These are phyloP conservation scores for Sterrhoptilus dennistouni DNA, from an alignment of 2,113 vertebrate genomes.

Conservation along the genomic window DNA sequence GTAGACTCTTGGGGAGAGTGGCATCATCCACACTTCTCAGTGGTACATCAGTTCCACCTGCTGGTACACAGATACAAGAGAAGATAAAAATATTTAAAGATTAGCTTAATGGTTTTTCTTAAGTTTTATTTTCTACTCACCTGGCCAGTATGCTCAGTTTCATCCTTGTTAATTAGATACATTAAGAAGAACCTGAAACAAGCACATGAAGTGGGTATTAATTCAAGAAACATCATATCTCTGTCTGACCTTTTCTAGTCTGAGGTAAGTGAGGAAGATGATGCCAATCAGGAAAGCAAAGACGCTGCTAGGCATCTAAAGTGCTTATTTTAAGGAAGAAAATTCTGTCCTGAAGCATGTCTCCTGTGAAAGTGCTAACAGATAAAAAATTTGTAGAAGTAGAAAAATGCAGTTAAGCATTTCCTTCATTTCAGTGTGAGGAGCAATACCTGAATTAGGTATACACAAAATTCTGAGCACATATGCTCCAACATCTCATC, in stretches of 20 bases:
- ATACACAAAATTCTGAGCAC: background rate
- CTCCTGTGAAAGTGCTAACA: background rate
- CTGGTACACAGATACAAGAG: background rate
- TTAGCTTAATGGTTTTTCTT: background rate
- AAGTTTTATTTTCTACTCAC: conserved; percentile 47
- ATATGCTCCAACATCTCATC: background rate
- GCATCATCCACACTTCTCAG: background rate
- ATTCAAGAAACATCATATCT: background rate
- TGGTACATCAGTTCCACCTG: conserved; percentile 40
- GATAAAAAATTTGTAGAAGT: background rate
- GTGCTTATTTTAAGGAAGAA: background rate
- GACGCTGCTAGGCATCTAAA: background rate
- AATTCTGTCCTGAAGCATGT: background rate
- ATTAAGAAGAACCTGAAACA: conserved; percentile 94
- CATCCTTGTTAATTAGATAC: conserved; percentile 99
- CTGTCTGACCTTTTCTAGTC: background rate
- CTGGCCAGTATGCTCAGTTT: conserved; percentile 98
- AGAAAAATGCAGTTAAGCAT: background rate
- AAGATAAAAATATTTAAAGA: background rate
- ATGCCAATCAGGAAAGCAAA: background rate
- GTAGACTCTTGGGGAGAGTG: background rate
- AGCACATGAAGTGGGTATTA: background rate
- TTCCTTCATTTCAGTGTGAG: background rate
- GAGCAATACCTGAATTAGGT: background rate
- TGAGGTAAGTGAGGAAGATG: background rate